Evolutionary conservation across 1,140 invertebrate species (phyloP).

Genomic region (Dreissena rostriformis): DNA sequence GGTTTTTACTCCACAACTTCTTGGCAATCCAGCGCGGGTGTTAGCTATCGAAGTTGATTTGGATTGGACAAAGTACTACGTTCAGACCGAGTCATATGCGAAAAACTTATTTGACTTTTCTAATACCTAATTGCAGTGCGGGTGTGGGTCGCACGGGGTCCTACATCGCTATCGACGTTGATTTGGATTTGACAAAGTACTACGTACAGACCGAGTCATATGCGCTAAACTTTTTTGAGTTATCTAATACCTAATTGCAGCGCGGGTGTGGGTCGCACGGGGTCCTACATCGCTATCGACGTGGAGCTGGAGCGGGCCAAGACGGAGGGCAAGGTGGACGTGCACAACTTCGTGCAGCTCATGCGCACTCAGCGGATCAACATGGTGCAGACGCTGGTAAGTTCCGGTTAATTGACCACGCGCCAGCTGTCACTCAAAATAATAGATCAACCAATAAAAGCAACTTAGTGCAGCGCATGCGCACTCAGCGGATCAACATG

Average conservation of each 20-base stretch:
- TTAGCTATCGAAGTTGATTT: no score
- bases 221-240: no score
- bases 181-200: slow-evolving; percentile 61
- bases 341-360: slow-evolving; percentile 77
- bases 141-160: slow-evolving; percentile 82
- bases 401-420: slow-evolving; percentile 38
- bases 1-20: no score
- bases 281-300: slow-evolving; percentile 81
- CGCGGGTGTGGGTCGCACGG: slow-evolving; percentile 81
- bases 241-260: slow-evolving; percentile 64
- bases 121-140: slow-evolving; percentile 73
- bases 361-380: slow-evolving; percentile 80
- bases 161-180: slow-evolving; percentile 80
- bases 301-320: slow-evolving; percentile 76
- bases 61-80: no score
- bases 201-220: no score
- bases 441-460: no score
- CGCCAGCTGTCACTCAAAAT: no score
- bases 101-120: no score
- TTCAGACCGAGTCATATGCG: no score
- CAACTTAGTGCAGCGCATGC: slow-evolving; percentile 78
- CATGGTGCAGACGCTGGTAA: slow-evolving; percentile 82
- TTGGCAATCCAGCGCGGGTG: no score
- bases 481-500: slow-evolving; percentile 80
- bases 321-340: slow-evolving; percentile 76